Evolutionary conservation across 2,888 invertebrate species (phyloP).

Genomic region (Parnassius orleans): DNA sequence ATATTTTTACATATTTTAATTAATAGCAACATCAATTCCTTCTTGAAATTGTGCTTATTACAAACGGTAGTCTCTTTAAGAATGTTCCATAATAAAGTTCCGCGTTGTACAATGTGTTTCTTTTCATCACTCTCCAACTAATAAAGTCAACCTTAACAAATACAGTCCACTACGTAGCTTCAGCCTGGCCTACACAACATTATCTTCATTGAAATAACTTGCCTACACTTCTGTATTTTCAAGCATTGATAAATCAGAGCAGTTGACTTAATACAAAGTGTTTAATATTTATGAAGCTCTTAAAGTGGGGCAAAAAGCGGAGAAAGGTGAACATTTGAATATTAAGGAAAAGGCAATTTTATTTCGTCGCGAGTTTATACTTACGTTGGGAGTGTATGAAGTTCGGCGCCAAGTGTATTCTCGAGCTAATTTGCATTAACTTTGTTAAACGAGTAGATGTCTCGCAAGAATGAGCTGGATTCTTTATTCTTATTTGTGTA

Average conservation of each 20-base stretch:
- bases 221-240: not conserved
- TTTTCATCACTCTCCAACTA: too few relatives aligned
- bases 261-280: slow-evolving; percentile 1
- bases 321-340: slow-evolving; percentile 6
- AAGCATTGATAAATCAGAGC: not conserved
- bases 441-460: not conserved
- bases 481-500: too few relatives aligned
- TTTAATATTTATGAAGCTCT: slow-evolving; percentile 3
- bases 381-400: not conserved
- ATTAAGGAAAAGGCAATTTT: not conserved
- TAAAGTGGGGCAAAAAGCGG: not conserved
- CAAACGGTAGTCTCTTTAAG: too few relatives aligned
- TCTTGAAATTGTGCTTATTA: too few relatives aligned
- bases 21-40: too few relatives aligned
- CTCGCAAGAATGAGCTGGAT: not conserved
- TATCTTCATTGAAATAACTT: too few relatives aligned
- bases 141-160: too few relatives aligned
- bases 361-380: slow-evolving; percentile 3
- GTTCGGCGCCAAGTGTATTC: not conserved
- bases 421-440: slow-evolving; percentile 7
- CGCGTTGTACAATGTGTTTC: too few relatives aligned
- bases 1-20: too few relatives aligned
- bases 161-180: too few relatives aligned
- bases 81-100: too few relatives aligned
- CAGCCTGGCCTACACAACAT: too few relatives aligned